Conservation (phyloP, 2,113 vertebrate species). For the Antennarius striatus region DNA sequence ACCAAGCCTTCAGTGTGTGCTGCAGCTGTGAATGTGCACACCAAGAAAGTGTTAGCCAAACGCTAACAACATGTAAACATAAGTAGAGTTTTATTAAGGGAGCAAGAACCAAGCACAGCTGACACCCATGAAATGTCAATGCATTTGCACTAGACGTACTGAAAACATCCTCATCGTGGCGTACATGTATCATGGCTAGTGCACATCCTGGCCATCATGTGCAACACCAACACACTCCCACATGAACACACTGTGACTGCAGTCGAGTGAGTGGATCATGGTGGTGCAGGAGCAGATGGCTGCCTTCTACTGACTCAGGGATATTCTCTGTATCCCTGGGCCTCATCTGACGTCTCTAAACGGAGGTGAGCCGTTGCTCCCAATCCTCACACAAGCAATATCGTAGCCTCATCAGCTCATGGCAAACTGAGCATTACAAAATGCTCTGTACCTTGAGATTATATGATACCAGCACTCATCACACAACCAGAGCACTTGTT, state of each 20-base stretch:
- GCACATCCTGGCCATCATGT: not conserved
- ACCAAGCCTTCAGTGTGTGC: too few relatives aligned
- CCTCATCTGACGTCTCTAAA: constrained; percentile 6
- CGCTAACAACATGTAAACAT: too few relatives aligned
- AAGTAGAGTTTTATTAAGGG: too few relatives aligned
- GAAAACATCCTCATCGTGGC: too few relatives aligned
- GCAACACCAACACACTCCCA: not conserved
- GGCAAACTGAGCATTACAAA: constrained; percentile 6
- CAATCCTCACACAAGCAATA: not conserved
- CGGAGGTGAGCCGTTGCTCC: not conserved
- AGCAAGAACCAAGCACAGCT: too few relatives aligned
- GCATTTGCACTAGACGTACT: too few relatives aligned
- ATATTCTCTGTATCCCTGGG: not conserved
- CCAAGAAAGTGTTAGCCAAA: too few relatives aligned
- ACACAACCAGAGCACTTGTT: constrained; percentile 2
- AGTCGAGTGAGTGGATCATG: not conserved
- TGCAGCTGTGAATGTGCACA: too few relatives aligned
- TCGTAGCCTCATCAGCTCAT: not conserved
- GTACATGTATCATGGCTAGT: not conserved
- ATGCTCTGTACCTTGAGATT: not conserved
- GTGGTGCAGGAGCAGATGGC: not conserved
- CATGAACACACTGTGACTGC: not conserved
- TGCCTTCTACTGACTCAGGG: not conserved
- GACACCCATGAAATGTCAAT: too few relatives aligned
- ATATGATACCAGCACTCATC: too few relatives aligned